phyloP scores from a whole-genome alignment of 2,888 invertebrate species.

The Digitonthophagus gazella region DNA sequence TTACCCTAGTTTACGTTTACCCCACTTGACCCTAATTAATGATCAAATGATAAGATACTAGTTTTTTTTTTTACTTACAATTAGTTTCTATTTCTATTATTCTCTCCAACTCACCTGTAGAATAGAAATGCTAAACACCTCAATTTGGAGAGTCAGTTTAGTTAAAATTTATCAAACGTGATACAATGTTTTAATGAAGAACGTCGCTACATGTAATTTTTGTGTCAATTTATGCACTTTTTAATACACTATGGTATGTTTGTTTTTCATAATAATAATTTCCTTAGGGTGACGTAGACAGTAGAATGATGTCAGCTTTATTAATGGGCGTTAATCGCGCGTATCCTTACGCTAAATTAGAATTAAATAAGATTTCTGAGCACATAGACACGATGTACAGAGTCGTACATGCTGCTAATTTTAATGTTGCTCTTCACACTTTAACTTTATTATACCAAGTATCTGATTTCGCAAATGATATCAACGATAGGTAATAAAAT shows the following conservation, averaged over 20 bases:
- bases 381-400: slow-evolving; percentile 78
- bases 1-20: too few species aligned
- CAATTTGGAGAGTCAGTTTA: too few species aligned
- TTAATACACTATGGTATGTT: neutral
- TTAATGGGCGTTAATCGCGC: slow-evolving; percentile 81
- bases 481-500: slow-evolving; percentile 58
- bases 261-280: slow-evolving; percentile 22
- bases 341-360: slow-evolving; percentile 75
- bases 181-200: too few species aligned
- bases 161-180: too few species aligned
- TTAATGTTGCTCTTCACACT: slow-evolving; percentile 63
- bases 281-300: slow-evolving; percentile 70
- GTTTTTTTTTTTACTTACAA: too few species aligned
- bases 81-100: too few species aligned
- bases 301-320: slow-evolving; percentile 79
- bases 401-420: slow-evolving; percentile 76
- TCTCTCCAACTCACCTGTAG: too few species aligned
- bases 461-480: slow-evolving; percentile 54
- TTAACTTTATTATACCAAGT: slow-evolving; percentile 63
- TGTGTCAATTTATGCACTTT: too few species aligned
- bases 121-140: too few species aligned
- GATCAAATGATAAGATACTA: too few species aligned
- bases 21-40: too few species aligned
- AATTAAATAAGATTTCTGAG: slow-evolving; percentile 57
- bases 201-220: too few species aligned